Conservation (phyloP, 2,113 vertebrate species). For the Entosphenus tridentatus region DNA sequence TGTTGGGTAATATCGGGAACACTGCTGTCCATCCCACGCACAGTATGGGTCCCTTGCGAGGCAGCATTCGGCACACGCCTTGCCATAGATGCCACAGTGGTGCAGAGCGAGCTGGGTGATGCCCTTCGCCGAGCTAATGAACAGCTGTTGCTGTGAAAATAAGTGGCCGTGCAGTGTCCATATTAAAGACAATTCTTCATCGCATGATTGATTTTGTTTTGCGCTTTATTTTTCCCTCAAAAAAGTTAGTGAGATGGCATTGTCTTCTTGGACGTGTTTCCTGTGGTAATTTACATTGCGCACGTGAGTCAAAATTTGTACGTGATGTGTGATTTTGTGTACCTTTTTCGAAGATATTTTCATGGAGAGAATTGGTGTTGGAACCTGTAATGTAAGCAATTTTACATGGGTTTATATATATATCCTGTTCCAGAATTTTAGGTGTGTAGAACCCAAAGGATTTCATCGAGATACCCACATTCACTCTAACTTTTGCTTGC, state of each 20-base stretch:
- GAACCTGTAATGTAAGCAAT: constrained; percentile 27
- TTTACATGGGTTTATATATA: not conserved
- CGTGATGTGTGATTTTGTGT: constrained; percentile 3
- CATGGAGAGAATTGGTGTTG: constrained; percentile 70
- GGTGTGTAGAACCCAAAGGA: not conserved
- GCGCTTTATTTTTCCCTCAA: too few species aligned
- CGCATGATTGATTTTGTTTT: too few species aligned
- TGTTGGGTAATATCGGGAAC: constrained; percentile 84
- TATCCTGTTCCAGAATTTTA: not conserved
- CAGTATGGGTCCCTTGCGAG: constrained; percentile 90
- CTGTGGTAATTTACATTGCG: too few species aligned
- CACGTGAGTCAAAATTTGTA: too few species aligned
- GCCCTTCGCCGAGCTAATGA: constrained; percentile 54
- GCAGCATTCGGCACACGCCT: constrained; percentile 88
- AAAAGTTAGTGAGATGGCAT: too few species aligned
- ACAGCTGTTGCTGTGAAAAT: constrained; percentile 61
- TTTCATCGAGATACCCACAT: not conserved
- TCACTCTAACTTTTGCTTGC: not conserved
- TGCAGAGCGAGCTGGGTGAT: constrained; percentile 78
- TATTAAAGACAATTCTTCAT: too few species aligned
- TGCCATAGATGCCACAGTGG: constrained; percentile 76
- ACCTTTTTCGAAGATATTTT: constrained; percentile 93
- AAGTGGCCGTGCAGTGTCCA: too few species aligned
- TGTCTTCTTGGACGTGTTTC: too few species aligned
- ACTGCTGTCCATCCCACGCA: constrained; percentile 86